Evolutionary conservation across 2,113 vertebrate species (phyloP).

Genomic region (Dasyurus viverrinus): DNA sequence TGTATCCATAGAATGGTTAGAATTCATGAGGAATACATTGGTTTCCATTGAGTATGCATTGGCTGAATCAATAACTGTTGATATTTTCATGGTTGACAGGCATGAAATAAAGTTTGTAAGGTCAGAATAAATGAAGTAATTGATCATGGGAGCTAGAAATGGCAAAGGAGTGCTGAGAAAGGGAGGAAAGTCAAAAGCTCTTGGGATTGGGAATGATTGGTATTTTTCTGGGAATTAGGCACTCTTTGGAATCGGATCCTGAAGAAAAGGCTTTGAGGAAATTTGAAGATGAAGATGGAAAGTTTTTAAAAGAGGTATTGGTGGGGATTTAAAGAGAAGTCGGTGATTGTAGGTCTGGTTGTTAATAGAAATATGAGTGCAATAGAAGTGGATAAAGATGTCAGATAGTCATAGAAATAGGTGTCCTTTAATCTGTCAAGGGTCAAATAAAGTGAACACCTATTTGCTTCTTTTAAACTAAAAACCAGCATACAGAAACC

Average conservation of each 20-base stretch:
- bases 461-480: not conserved
- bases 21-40: constrained; percentile 10
- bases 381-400: not conserved
- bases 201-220: not conserved
- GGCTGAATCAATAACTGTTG: constrained; percentile 3
- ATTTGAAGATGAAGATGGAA: constrained; percentile 30
- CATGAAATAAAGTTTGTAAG: not conserved
- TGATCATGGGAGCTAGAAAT: constrained; percentile 26
- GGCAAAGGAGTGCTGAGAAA: not conserved
- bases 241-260: not conserved
- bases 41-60: not conserved
- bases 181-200: not conserved
- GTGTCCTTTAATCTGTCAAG: not conserved
- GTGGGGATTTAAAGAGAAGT: not conserved
- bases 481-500: not conserved
- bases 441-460: not conserved
- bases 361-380: constrained; percentile 1
- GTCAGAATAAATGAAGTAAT: constrained; percentile 35
- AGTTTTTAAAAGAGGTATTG: not conserved
- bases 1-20: constrained; percentile 13
- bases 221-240: constrained; percentile 10
- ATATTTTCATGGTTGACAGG: not conserved
- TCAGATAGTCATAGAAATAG: not conserved
- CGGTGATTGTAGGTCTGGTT: not conserved
- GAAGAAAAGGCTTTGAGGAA: constrained; percentile 22